Conservation (phyloP, 1,140 invertebrate species). For the Bombus confusus region DNA sequence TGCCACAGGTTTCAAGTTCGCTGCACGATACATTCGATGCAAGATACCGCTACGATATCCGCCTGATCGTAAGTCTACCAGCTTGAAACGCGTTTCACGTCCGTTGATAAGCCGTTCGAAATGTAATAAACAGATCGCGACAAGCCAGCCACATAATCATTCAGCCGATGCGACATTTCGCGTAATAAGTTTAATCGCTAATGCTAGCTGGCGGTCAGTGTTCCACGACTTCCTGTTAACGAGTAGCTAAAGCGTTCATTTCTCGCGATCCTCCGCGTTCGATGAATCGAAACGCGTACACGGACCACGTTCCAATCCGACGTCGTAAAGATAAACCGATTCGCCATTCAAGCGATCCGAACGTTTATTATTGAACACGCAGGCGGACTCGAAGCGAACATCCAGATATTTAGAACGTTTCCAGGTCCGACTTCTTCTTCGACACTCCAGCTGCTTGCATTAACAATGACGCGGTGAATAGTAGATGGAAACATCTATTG, state of each 20-base stretch:
- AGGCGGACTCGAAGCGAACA: conserved; percentile 22
- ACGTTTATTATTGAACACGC: conserved; percentile 65
- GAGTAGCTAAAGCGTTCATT: neutral
- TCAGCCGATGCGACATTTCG: conserved; percentile 12
- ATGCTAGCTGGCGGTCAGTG: neutral
- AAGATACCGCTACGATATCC: no score
- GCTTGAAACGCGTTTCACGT: conserved; percentile 3
- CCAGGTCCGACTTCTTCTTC: conserved; percentile 60
- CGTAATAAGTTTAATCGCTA: conserved; percentile 36
- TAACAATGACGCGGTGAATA: neutral
- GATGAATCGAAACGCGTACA: neutral
- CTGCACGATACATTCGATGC: neutral
- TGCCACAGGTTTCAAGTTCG: neutral
- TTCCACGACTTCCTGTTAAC: conserved; percentile 14
- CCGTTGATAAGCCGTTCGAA: neutral
- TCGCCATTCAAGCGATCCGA: conserved; percentile 33
- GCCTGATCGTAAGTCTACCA: neutral
- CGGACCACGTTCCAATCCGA: conserved; percentile 20
- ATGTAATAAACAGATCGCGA: conserved; percentile 11
- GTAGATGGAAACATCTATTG: neutral
- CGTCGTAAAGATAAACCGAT: conserved; percentile 52
- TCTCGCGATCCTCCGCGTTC: neutral
- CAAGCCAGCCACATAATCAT: neutral
- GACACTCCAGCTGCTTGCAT: neutral
- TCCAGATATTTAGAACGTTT: conserved; percentile 58